Evolutionary conservation across 2,888 invertebrate species (phyloP).

Genomic region (Hybos culiciformis): DNA sequence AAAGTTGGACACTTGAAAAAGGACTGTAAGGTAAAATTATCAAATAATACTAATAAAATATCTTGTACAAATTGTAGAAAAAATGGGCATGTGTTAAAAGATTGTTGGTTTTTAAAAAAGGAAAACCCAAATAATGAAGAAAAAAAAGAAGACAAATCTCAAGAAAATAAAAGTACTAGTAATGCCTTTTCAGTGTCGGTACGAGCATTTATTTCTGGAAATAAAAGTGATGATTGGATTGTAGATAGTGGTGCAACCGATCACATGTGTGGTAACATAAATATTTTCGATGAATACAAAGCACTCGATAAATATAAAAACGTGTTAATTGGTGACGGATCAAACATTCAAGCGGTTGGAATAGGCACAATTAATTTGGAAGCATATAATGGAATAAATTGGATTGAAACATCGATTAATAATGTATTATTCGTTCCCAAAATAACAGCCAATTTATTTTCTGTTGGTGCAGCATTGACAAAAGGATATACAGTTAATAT

Average conservation of each 20-base stretch:
- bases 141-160: too few species aligned
- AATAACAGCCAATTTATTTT: slow-evolving; percentile 10
- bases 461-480: slow-evolving; percentile 4
- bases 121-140: too few species aligned
- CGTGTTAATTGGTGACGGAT: slow-evolving; percentile 4
- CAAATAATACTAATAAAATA: neutral
- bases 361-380: slow-evolving; percentile 8
- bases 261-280: slow-evolving; percentile 6
- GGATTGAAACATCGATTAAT: slow-evolving; percentile 5
- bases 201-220: too few species aligned
- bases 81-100: neutral
- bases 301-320: neutral
- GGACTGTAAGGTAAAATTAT: neutral
- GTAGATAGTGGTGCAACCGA: slow-evolving; percentile 10
- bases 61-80: neutral
- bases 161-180: too few species aligned
- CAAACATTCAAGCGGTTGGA: slow-evolving; percentile 1
- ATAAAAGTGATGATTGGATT: slow-evolving; percentile 6
- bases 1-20: neutral
- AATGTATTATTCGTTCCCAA: slow-evolving; percentile 6
- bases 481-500: slow-evolving; percentile 7
- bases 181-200: too few species aligned
- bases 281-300: slow-evolving; percentile 4
- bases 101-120: too few species aligned
- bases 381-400: slow-evolving; percentile 6